phyloP scores from a whole-genome alignment of 2,797 vertebrate genomes.

The Phoxinus dragarum region DNA sequence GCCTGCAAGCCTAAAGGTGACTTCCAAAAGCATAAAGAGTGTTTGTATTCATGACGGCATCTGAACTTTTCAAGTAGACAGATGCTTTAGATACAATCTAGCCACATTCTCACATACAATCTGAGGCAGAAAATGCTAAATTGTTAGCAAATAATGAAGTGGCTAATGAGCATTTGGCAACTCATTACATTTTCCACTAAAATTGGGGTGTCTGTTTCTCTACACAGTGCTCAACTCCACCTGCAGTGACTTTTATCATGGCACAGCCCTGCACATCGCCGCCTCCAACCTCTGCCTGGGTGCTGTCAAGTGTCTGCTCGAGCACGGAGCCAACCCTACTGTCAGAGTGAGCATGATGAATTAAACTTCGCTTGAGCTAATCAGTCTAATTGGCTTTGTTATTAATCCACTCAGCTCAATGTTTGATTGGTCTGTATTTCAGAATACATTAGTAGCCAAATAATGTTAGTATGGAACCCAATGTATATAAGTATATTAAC shows the following conservation, averaged over 20 bases:
- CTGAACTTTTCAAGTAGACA: background rate
- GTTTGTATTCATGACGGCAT: background rate
- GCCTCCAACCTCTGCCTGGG: conserved; percentile 93
- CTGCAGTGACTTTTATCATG: conserved; percentile 91
- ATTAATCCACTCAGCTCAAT: background rate
- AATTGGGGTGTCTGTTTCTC: background rate
- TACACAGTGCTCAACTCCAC: conserved; percentile 89
- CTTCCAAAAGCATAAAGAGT: background rate
- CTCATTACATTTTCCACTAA: background rate
- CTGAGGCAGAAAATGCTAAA: background rate
- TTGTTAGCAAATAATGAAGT: background rate
- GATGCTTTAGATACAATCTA: background rate
- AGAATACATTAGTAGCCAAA: background rate
- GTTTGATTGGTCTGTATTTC: background rate
- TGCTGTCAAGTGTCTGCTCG: conserved; percentile 89
- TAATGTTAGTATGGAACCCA: background rate
- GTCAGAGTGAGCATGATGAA: conserved; percentile 79
- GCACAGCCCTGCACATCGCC: conserved; percentile 92
- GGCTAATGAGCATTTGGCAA: conserved; percentile 14
- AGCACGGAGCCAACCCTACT: conserved; percentile 88
- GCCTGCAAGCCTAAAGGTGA: conserved; percentile 85
- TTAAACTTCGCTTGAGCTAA: background rate
- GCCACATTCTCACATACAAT: background rate
- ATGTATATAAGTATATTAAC: background rate
- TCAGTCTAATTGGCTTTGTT: background rate